A percentile compares a stretch with the other conserved stretches of the same genome.
Evolutionary conservation across 2,797 vertebrate species (phyloP).

Genomic region (Rousettus madagascariensis): DNA sequence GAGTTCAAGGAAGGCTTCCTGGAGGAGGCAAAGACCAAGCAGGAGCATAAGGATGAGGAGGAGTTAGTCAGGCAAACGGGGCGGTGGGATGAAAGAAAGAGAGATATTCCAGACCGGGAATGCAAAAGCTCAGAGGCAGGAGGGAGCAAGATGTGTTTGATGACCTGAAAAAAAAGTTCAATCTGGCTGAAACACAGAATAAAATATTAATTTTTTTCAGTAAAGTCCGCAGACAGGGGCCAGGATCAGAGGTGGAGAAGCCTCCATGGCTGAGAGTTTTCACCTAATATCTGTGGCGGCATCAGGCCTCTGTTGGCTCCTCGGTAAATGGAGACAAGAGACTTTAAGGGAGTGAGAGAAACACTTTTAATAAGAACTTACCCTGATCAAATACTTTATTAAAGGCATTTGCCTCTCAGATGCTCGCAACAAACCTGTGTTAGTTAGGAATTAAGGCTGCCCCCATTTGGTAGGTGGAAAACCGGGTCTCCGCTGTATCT

Average conservation of each 20-base stretch:
- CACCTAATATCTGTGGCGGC: background rate
- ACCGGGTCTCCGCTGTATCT: accelerated
- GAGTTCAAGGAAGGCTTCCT: background rate
- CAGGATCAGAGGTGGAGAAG: background rate
- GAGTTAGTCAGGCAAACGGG: background rate
- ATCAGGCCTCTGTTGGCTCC: background rate
- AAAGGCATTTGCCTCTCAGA: background rate
- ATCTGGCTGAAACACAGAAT: background rate
- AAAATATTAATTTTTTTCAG: background rate
- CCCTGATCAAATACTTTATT: background rate
- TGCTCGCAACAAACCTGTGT: background rate
- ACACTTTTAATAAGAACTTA: background rate
- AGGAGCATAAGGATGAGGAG: background rate
- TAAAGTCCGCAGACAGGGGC: background rate
- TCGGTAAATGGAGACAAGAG: background rate
- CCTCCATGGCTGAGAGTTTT: accelerated
- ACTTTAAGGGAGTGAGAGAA: background rate
- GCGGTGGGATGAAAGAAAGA: background rate
- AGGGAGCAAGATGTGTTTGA: no score
- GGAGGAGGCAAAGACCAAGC: background rate
- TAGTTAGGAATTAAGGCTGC: background rate
- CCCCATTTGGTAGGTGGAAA: background rate
- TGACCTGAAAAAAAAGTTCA: background rate
- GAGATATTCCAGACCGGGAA: background rate
- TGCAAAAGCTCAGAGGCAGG: background rate